phyloP scores from a whole-genome alignment of 2,113 vertebrate species.

The Opisthocomus hoazin region DNA sequence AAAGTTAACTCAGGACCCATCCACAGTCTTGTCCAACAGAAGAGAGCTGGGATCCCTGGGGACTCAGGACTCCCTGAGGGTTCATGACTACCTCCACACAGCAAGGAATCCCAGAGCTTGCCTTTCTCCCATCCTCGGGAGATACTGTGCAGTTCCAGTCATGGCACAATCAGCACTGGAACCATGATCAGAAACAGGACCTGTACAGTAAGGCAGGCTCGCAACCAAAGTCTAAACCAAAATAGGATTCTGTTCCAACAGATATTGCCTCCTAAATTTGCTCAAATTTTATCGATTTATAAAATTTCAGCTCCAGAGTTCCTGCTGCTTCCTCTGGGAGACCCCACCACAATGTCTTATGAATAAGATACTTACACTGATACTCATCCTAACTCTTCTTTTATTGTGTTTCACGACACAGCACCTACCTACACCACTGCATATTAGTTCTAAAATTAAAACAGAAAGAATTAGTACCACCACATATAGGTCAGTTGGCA shows the following conservation, averaged over 20 bases:
- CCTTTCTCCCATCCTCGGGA: not conserved
- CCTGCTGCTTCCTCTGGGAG: not conserved
- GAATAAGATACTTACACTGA: not conserved
- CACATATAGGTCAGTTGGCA: not conserved
- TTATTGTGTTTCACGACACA: not conserved
- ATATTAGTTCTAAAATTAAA: not conserved
- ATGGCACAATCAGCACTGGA: fast-evolving
- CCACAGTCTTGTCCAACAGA: not conserved
- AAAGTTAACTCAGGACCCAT: not conserved
- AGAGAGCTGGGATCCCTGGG: not conserved
- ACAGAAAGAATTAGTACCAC: not conserved
- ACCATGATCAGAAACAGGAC: not conserved
- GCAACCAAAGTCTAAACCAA: not conserved
- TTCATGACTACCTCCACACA: not conserved
- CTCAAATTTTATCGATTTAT: too few species aligned
- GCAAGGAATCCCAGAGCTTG: not conserved
- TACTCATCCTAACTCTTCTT: not conserved
- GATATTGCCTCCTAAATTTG: not conserved
- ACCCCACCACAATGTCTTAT: not conserved
- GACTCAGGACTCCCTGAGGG: not conserved
- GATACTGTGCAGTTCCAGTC: fast-evolving
- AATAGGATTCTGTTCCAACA: not conserved
- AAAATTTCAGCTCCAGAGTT: not conserved
- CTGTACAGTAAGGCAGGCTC: not conserved
- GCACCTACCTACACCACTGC: not conserved